Evolutionary conservation across 2,888 invertebrate genomes (phyloP), one percentile per base, ranked within the genome.

Genomic region (Ophion ellenae): DNA sequence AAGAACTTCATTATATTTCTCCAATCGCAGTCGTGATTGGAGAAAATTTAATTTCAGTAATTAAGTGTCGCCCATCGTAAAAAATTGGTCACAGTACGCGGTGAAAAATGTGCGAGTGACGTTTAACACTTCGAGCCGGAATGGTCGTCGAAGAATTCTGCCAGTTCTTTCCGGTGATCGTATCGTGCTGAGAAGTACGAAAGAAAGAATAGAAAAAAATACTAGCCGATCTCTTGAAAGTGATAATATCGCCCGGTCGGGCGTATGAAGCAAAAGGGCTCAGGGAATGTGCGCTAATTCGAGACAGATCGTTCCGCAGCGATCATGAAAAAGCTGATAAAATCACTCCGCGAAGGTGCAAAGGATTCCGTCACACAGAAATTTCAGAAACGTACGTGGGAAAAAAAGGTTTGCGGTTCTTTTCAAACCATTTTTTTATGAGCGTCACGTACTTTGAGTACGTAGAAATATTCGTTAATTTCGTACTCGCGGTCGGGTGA

Each of bases 391-490:
- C 24, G 32, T 66, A 40, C 74, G 74, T 80, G 78, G 47, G 74
- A 81, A 71, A 84, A 59, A 36, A n/a, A 20, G 24, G 0, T 0
- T 14, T 9, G n/a, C 20, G 10, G 24, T 45, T 70, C 47, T 10
- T 36, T 40, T 40, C 11, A 5, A 17, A 53, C 17, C 11, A 17
- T 61, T 76, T 57, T 71, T 78, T 73, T 57, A 75, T 76, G 47
- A 71, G 45, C 47, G n/a, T 84, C 75, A 80, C 80, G 70, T 75
- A 76, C 45, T 32, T 20, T 53, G 77, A 40, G 76, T 74, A 77
- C 77, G 61, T 67, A 74, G 69, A 80, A 86, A 81, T 80, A 64
- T 77, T 57, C 63, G 74, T 81, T 80, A 83, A 81, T 83, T 83
- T 66, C 59, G 82, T 70, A 79, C 11, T 1, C 77, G 69, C 59